Conservation (phyloP, 2,888 invertebrate species). For the Metellina segmentata region DNA sequence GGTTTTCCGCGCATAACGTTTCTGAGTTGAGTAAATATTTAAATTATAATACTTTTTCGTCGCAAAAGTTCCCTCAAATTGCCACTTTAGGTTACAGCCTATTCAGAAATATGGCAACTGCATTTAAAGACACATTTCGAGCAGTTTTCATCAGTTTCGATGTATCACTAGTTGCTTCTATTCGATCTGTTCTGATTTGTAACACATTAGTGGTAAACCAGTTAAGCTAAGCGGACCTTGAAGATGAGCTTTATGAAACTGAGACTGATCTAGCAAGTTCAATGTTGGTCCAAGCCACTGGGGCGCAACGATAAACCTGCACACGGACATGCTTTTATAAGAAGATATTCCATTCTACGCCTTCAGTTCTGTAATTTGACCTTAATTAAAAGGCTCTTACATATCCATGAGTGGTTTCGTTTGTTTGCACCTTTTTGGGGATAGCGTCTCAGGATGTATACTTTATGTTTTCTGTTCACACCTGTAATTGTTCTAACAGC, state of each 20-base stretch:
- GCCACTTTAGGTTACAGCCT: no score
- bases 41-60: no score
- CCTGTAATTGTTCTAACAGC: no score
- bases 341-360: not conserved
- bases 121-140: no score
- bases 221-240: not conserved
- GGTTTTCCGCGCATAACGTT: no score
- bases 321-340: not conserved
- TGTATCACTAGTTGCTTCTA: not conserved
- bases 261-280: not conserved
- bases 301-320: not conserved
- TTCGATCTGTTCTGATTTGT: not conserved
- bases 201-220: not conserved
- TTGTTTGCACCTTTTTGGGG: not conserved
- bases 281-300: not conserved
- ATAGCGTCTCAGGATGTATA: no score
- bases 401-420: not conserved
- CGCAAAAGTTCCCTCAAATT: no score
- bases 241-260: not conserved
- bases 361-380: not conserved
- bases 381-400: not conserved
- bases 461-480: no score
- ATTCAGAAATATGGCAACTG: no score
- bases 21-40: no score
- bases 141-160: no score